These are phyloP conservation scores for Melanogrammus aeglefinus DNA, from an alignment of 2,797 vertebrate species.

Conservation along the genomic window DNA sequence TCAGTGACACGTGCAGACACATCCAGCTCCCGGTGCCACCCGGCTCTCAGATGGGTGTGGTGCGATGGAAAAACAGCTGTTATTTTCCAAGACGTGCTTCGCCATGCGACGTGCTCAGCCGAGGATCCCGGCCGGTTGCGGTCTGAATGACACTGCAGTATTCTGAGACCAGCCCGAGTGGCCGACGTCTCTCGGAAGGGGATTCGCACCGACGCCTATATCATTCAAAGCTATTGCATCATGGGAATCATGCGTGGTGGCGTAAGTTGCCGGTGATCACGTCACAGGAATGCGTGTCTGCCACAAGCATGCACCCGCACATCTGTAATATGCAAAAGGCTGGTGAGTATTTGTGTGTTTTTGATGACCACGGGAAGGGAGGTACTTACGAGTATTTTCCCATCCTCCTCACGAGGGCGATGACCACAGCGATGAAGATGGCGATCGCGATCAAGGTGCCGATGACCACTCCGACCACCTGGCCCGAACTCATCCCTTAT, in stretches of 20 bases:
- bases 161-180: neutral
- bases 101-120: neutral
- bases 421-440: conserved; percentile 63
- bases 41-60: conserved; percentile 25
- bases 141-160: neutral
- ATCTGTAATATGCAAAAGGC: neutral
- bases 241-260: neutral
- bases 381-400: conserved; percentile 80
- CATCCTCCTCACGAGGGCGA: conserved; percentile 72
- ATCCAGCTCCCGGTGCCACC: neutral
- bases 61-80: conserved; percentile 21
- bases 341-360: neutral
- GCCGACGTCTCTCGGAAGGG: conserved; percentile 27
- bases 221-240: conserved; percentile 14
- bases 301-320: neutral
- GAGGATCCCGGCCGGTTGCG: too few species aligned
- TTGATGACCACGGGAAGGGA: neutral
- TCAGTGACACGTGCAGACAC: conserved; percentile 47
- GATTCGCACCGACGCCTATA: conserved; percentile 13
- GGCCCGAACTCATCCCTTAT: conserved; percentile 60
- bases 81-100: conserved; percentile 4
- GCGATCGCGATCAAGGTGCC: conserved; percentile 67
- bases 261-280: neutral
- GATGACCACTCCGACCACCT: conserved; percentile 73
- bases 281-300: neutral